Conservation (phyloP, 2,113 vertebrate genomes). For the Alectura lathami region DNA sequence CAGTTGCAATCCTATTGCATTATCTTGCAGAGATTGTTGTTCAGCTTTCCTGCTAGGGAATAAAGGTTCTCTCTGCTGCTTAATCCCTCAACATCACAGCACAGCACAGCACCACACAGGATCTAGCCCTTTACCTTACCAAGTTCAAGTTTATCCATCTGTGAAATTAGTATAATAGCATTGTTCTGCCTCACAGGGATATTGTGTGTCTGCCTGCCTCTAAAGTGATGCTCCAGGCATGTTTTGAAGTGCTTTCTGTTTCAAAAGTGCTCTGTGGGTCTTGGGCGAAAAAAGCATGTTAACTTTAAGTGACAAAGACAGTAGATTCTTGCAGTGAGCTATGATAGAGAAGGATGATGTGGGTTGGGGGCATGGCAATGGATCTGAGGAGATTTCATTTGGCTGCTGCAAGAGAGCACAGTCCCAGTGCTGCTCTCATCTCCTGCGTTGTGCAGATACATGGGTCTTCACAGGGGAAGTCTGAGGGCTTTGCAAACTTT, state of each 20-base stretch:
- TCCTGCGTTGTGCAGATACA: background rate
- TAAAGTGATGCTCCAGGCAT: constrained; percentile 54
- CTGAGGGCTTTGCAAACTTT: background rate
- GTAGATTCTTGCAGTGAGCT: background rate
- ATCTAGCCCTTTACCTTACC: constrained; percentile 50
- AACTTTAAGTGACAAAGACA: background rate
- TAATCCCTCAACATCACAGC: constrained; percentile 27
- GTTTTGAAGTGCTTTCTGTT: constrained; percentile 52
- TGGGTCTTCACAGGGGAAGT: background rate
- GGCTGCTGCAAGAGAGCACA: background rate
- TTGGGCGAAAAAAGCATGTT: background rate
- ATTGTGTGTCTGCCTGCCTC: constrained; percentile 22
- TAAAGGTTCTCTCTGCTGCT: background rate
- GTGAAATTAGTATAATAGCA: constrained; percentile 70
- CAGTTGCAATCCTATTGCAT: background rate
- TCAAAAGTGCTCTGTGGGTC: background rate
- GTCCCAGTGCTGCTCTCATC: background rate
- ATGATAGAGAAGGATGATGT: background rate
- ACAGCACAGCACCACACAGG: constrained; percentile 6
- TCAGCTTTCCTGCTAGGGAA: background rate
- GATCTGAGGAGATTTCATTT: background rate
- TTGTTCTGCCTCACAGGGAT: constrained; percentile 62
- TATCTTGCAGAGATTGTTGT: background rate
- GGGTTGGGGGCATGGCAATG: background rate
- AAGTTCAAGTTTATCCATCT: constrained; percentile 40